Percentiles rank a stretch among this genome's conserved stretches.
These are phyloP conservation scores for Yponomeuta sedellus DNA, from an alignment of 2,888 invertebrate species.

Conservation along the genomic window DNA sequence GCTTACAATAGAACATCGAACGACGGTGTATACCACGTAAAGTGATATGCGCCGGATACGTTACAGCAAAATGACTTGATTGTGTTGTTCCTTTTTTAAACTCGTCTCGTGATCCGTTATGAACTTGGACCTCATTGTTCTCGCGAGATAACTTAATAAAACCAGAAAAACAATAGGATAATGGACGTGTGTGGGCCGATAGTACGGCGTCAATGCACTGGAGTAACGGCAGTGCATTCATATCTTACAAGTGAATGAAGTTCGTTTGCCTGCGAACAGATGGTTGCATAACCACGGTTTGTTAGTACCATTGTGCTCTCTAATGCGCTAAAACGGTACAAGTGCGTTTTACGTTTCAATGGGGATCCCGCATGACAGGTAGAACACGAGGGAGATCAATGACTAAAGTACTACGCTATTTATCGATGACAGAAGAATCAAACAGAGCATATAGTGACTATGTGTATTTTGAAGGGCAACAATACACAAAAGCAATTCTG, in stretches of 20 bases:
- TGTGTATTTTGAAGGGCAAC: too few relatives aligned
- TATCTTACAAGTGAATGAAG: slow-evolving; percentile 47
- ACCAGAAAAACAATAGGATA: slow-evolving; percentile 33
- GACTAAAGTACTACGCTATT: too few relatives aligned
- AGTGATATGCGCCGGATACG: not conserved
- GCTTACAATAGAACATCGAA: not conserved
- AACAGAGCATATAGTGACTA: too few relatives aligned
- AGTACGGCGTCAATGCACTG: slow-evolving; percentile 48
- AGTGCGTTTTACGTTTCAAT: slow-evolving; percentile 23
- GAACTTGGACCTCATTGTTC: slow-evolving; percentile 8
- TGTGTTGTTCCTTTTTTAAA: not conserved
- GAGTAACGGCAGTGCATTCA: slow-evolving; percentile 69
- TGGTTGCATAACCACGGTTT: slow-evolving; percentile 51
- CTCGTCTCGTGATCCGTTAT: not conserved
- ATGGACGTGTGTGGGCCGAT: slow-evolving; percentile 63
- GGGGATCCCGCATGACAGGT: slow-evolving; percentile 16
- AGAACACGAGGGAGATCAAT: too few relatives aligned
- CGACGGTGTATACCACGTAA: not conserved
- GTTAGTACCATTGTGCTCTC: slow-evolving; percentile 38
- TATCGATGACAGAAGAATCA: too few relatives aligned
- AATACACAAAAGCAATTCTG: too few relatives aligned
- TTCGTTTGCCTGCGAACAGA: slow-evolving; percentile 52
- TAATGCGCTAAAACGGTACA: slow-evolving; percentile 15
- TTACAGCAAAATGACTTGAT: too few relatives aligned
- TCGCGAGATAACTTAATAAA: slow-evolving; percentile 1